Percentiles rank a stretch among this genome's conserved stretches.
Evolutionary conservation across 2,113 vertebrate genomes (phyloP).

Genomic region (Ramphastos sulfuratus): DNA sequence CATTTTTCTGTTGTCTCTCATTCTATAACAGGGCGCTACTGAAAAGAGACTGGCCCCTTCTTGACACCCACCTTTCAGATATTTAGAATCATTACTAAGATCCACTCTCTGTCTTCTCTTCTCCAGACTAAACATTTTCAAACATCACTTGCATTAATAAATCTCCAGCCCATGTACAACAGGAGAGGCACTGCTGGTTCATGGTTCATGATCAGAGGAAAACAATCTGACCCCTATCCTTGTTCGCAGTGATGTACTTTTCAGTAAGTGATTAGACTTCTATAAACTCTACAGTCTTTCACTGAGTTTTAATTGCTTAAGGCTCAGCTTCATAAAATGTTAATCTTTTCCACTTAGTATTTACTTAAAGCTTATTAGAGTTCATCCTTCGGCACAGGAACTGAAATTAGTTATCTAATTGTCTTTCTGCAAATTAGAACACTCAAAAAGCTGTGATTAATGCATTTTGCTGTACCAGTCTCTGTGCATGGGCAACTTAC

Average conservation of each 20-base stretch:
- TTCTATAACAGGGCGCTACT: too few relatives aligned
- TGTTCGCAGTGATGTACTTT: background rate
- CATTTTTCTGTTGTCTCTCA: too few relatives aligned
- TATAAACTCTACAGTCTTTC: background rate
- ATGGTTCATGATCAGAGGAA: background rate
- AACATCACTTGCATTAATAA: background rate
- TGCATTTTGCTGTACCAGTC: background rate
- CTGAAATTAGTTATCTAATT: conserved; percentile 30
- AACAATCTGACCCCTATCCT: background rate
- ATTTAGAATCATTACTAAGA: too few relatives aligned
- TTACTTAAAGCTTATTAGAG: conserved; percentile 12
- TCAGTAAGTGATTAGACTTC: background rate
- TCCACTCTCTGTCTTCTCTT: too few relatives aligned
- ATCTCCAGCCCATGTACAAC: background rate
- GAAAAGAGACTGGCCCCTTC: too few relatives aligned
- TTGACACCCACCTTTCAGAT: too few relatives aligned
- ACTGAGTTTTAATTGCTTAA: conserved; percentile 26
- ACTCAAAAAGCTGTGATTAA: background rate
- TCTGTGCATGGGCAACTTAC: background rate
- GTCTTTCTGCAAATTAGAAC: background rate
- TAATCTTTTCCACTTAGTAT: conserved; percentile 31
- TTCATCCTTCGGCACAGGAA: conserved; percentile 14
- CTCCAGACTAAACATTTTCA: too few relatives aligned
- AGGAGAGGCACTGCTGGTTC: background rate
- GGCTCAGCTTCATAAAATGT: background rate